phyloP scores from a whole-genome alignment of 1,140 invertebrate species.

The Drosophila suzukii region DNA sequence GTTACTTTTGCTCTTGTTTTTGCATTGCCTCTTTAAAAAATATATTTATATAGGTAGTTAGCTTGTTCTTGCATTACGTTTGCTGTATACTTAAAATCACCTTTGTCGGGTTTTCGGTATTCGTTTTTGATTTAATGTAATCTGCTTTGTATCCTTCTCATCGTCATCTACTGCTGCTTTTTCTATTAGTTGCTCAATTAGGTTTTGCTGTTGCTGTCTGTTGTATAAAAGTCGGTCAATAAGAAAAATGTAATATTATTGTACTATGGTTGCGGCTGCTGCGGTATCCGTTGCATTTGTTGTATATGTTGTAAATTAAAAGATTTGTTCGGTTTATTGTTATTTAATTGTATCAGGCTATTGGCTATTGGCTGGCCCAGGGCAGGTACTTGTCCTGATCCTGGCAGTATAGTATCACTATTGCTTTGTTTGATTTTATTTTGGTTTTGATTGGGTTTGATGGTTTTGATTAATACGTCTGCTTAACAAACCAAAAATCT shows the following conservation, averaged over 20 bases:
- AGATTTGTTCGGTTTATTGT: conserved; percentile 69
- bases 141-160: conserved; percentile 5
- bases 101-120: conserved; percentile 27
- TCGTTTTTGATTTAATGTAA: conserved; percentile 48
- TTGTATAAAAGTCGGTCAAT: conserved; percentile 72
- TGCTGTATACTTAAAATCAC: conserved; percentile 46
- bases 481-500: conserved; percentile 42
- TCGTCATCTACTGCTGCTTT: conserved; percentile 3
- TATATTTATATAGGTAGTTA: conserved; percentile 57
- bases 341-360: conserved; percentile 51
- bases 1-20: conserved; percentile 48
- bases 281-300: conserved; percentile 71
- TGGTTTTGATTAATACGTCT: conserved; percentile 36
- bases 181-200: conserved; percentile 19
- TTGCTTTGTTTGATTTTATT: conserved; percentile 67
- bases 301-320: conserved; percentile 70
- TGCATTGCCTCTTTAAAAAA: conserved; percentile 63
- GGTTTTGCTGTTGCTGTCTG: conserved; percentile 34
- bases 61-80: conserved; percentile 28
- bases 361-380: conserved; percentile 50
- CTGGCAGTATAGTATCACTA: conserved; percentile 68
- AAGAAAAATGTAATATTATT: conserved; percentile 78
- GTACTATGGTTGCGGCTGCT: conserved; percentile 78
- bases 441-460: conserved; percentile 41
- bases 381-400: conserved; percentile 33